phyloP scores from a whole-genome alignment of 2,888 invertebrate species.

The Esperia sulphurella region DNA sequence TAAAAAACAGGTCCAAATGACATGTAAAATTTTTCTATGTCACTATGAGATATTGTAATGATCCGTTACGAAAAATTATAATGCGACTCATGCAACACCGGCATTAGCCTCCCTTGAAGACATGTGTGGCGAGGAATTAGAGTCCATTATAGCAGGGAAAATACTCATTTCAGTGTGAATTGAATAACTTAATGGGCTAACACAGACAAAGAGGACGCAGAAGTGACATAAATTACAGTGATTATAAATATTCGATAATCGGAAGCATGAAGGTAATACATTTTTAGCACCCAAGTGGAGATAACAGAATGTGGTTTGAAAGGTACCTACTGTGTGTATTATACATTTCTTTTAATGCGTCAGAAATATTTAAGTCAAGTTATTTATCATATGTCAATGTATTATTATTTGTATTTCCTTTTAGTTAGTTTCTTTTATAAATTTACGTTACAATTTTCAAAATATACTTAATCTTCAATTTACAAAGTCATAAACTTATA shows the following conservation, averaged over 20 bases:
- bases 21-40: constrained; percentile 77
- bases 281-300: too few species aligned
- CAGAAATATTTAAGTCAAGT: too few species aligned
- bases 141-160: constrained; percentile 62
- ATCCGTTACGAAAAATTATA: constrained; percentile 72
- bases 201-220: not conserved
- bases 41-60: constrained; percentile 77
- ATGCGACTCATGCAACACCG: constrained; percentile 66
- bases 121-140: constrained; percentile 66
- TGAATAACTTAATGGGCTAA: constrained; percentile 67
- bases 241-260: not conserved
- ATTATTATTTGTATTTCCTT: too few species aligned
- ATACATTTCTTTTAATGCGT: too few species aligned
- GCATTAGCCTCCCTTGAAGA: constrained; percentile 64
- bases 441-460: too few species aligned
- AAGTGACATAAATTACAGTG: not conserved
- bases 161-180: constrained; percentile 63
- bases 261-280: too few species aligned
- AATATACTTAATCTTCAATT: too few species aligned
- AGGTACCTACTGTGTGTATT: too few species aligned
- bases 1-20: constrained; percentile 71
- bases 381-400: too few species aligned
- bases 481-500: too few species aligned
- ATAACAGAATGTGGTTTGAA: too few species aligned
- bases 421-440: too few species aligned